Base-by-base conservation (phyloP, 2,888 invertebrate genomes). In the Emmelina monodactyla region DNA sequence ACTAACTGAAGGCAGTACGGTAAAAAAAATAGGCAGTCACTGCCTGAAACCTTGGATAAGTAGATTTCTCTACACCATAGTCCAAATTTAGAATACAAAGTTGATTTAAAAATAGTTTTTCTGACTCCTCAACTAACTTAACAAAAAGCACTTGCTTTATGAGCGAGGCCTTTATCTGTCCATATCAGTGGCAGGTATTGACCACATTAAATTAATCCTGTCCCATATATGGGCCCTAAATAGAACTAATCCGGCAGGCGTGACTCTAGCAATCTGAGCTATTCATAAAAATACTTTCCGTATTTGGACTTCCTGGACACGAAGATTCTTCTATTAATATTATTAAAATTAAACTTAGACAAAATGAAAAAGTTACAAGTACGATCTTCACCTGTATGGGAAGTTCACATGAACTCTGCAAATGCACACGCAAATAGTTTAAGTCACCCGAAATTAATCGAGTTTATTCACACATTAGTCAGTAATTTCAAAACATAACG, bases 291-390 rank as follows among this genome's bases (percentile, higher is more conserved):
- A 76, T 66, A 64, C 58, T 53, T 44, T 50, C 75, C 67, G 58
- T 70, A 75, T 58, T 73, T 61, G 70, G 71, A 65, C 71, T 78
- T 78, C 75, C 79, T 71, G 57, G 56, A 51, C 51, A 51, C 54
- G 54, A 50, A 53, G 55, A 60, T 58, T 60, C 54, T 48, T 58
- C 47, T 25, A 25, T 25, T 25, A n/a, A 25, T 6, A 19, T 5
- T 5, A 6, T 19, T 9, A 19, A 25, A 4, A 25, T 10, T 3
- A 11, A 3, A 25, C 3, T 3, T 3, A 25, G 11, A 25, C 4
- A 25, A 25, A 9, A 25, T 25, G n/a, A 3, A 7, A 3, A 25
- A 3, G n/a, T 4, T 25, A 3, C 11, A n/a, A n/a, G n/a, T n/a
- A n/a, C n/a, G n/a, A n/a, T n/a, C n/a, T n/a, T n/a, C n/a, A n/a